Conservation (phyloP, 2,113 vertebrate species). For the Hoplias malabaricus region DNA sequence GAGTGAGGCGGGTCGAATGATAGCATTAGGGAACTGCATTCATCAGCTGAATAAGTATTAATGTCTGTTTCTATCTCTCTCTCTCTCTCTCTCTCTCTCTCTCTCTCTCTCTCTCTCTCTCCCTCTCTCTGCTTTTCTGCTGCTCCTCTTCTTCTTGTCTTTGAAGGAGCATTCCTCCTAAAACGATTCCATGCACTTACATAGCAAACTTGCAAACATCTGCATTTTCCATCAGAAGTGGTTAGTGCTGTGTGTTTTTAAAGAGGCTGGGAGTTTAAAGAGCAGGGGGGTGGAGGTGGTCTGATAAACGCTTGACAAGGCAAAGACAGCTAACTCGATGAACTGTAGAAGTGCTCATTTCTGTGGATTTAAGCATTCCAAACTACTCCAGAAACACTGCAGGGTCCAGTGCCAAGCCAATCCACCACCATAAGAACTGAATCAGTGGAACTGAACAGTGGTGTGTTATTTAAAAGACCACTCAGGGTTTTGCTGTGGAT, state of each 20-base stretch:
- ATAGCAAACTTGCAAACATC: conserved; percentile 84
- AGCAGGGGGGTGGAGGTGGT: conserved; percentile 63
- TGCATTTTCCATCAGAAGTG: conserved; percentile 85
- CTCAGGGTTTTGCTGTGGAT: not conserved
- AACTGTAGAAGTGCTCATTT: conserved; percentile 21
- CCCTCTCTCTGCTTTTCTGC: conserved; percentile 39
- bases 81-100: not conserved
- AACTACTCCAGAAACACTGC: conserved; percentile 12
- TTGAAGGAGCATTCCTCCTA: conserved; percentile 70
- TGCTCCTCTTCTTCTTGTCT: conserved; percentile 57
- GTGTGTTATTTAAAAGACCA: not conserved
- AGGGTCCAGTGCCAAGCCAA: not conserved
- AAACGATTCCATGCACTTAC: conserved; percentile 80
- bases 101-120: not conserved
- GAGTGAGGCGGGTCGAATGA: not conserved
- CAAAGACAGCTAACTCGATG: conserved; percentile 13
- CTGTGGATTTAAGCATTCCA: conserved; percentile 25
- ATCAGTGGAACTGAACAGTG: not conserved
- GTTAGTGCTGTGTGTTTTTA: conserved; percentile 65
- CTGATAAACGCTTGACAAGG: conserved; percentile 77
- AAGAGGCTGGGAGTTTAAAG: conserved; percentile 21
- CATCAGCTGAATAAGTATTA: not conserved
- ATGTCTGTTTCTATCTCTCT: not conserved
- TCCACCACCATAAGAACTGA: not conserved
- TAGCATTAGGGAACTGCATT: not conserved